Percentiles rank a stretch among this genome's conserved stretches.
Evolutionary conservation across 2,113 vertebrate species (phyloP).

Genomic region (Phycodurus eques): DNA sequence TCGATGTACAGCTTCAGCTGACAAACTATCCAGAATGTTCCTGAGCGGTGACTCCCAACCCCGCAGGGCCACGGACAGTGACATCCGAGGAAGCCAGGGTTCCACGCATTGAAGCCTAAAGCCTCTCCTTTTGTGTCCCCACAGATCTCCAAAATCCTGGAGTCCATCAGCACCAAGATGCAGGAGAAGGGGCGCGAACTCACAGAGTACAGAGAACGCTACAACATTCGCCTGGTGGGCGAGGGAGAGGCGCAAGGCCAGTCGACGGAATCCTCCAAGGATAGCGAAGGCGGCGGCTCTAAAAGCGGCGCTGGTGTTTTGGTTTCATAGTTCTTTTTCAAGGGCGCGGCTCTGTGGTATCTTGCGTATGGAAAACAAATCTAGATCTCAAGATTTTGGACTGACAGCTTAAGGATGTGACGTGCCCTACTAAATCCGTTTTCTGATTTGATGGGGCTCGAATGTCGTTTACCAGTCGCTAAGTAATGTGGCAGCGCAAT

Average conservation of each 20-base stretch:
- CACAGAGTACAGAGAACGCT: conserved; percentile 88
- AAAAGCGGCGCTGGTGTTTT: conserved; percentile 82
- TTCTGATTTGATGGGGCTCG: conserved; percentile 15
- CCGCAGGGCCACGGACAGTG: too few relatives aligned
- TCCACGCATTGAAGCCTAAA: not conserved
- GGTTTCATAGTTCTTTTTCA: conserved; percentile 77
- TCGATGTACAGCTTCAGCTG: too few relatives aligned
- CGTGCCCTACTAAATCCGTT: not conserved
- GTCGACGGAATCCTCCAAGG: conserved; percentile 62
- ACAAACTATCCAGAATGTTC: too few relatives aligned
- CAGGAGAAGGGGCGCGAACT: conserved; percentile 87
- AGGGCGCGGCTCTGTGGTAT: conserved; percentile 2
- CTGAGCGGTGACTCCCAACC: too few relatives aligned
- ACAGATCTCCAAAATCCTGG: conserved; percentile 83
- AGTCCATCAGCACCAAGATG: conserved; percentile 82
- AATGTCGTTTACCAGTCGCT: not conserved
- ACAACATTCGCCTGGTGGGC: conserved; percentile 89
- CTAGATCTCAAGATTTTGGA: conserved; percentile 16
- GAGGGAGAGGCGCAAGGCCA: conserved; percentile 72
- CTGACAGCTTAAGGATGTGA: not conserved
- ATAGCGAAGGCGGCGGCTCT: conserved; percentile 73
- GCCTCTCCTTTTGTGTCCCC: not conserved
- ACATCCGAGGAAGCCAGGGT: too few relatives aligned
- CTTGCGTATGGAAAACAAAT: conserved; percentile 27
- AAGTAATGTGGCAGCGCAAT: not conserved